A percentile compares a stretch with the other conserved stretches of the same genome.
phyloP scores from a whole-genome alignment of 2,113 vertebrate species.

The Eurypyga helias region DNA sequence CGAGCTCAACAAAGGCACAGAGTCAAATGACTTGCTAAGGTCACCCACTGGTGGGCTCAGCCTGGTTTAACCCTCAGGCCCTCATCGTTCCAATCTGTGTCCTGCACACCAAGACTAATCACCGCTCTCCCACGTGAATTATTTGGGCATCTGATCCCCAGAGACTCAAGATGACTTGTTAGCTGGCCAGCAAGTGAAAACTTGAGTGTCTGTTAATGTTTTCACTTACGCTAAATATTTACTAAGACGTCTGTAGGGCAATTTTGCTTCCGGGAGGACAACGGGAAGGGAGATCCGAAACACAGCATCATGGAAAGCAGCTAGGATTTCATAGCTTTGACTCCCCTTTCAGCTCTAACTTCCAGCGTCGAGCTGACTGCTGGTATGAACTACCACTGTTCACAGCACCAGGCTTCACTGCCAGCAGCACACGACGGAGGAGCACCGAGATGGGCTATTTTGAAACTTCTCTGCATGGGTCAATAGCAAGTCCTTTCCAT shows the following conservation, averaged over 20 bases:
- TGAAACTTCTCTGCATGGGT: neutral
- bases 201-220: neutral
- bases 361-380: neutral
- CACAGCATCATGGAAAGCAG: accelerated
- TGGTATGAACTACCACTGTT: neutral
- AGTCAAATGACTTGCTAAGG: neutral
- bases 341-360: neutral
- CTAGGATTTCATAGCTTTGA: neutral
- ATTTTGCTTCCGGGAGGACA: neutral
- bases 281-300: neutral
- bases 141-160: neutral
- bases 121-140: neutral
- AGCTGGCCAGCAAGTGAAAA: neutral
- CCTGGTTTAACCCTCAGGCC: neutral
- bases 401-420: neutral
- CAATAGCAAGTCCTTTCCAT: neutral
- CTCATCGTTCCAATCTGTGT: neutral
- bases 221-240: neutral
- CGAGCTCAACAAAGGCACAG: neutral
- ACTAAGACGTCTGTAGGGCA: accelerated
- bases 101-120: neutral
- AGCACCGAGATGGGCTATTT: accelerated
- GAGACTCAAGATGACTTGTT: neutral
- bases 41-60: neutral
- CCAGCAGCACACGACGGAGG: neutral